Conservation (phyloP, 2,113 vertebrate species). For the Syngnathus typhle region DNA sequence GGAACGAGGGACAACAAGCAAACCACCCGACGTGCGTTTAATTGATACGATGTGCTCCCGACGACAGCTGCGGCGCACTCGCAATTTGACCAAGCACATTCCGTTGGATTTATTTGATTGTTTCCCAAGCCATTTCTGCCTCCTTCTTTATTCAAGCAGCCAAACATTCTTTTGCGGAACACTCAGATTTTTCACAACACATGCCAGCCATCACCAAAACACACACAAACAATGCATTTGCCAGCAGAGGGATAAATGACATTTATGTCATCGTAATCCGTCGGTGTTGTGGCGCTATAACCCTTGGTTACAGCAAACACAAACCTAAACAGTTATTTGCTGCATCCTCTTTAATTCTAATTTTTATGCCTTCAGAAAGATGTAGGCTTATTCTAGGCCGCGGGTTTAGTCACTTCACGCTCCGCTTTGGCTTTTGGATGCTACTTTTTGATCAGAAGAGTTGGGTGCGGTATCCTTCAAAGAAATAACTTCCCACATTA, state of each 20-base stretch:
- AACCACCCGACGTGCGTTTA: not conserved
- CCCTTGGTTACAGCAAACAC: too few species aligned
- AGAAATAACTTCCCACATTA: constrained; percentile 71
- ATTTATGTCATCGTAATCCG: not conserved
- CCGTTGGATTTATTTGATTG: not conserved
- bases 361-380: too few species aligned
- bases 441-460: constrained; percentile 42
- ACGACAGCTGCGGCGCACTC: not conserved
- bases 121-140: not conserved
- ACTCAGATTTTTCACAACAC: not conserved
- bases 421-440: constrained; percentile 50
- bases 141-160: not conserved
- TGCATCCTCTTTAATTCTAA: too few species aligned
- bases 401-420: not conserved
- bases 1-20: not conserved
- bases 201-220: not conserved
- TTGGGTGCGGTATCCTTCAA: constrained; percentile 48
- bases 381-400: not conserved
- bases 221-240: not conserved
- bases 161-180: not conserved
- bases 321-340: too few species aligned
- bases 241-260: not conserved
- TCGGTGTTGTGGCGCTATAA: too few species aligned
- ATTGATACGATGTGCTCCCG: not conserved
- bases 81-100: constrained; percentile 4